Conservation (phyloP, 2,888 invertebrate species). For the Tachina grossa region DNA sequence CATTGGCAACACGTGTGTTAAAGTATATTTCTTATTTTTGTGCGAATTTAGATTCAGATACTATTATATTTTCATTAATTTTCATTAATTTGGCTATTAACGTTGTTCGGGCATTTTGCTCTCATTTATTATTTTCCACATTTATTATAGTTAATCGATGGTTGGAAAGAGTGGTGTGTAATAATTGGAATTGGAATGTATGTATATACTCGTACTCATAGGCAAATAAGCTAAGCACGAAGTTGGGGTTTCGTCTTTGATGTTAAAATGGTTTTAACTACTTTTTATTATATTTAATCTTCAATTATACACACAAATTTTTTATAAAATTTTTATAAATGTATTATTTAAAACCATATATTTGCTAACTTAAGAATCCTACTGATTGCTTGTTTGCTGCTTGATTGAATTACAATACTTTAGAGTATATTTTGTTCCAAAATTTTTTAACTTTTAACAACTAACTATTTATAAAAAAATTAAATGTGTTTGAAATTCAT, state of each 20-base stretch:
- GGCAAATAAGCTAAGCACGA: not conserved
- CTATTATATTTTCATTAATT: conserved; percentile 54
- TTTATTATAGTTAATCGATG: conserved; percentile 34
- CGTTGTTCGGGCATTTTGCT: conserved; percentile 28
- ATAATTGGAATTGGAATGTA: too few relatives aligned
- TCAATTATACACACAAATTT: conserved; percentile 5
- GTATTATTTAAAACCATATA: not conserved
- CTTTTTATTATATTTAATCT: conserved; percentile 11
- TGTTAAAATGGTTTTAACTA: not conserved
- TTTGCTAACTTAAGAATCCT: not conserved
- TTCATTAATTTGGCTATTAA: conserved; percentile 57
- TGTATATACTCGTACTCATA: too few relatives aligned
- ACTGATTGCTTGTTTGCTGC: too few relatives aligned
- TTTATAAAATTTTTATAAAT: too few relatives aligned
- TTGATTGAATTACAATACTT: too few relatives aligned
- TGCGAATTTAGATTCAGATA: not conserved
- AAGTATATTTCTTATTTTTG: conserved; percentile 5
- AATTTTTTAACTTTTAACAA: too few relatives aligned
- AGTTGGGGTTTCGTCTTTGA: conserved; percentile 19
- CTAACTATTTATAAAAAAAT: too few relatives aligned
- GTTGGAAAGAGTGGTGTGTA: conserved; percentile 7
- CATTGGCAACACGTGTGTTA: not conserved
- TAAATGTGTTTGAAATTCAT: too few relatives aligned
- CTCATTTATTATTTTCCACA: conserved; percentile 45
- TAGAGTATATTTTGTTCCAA: too few relatives aligned